These are phyloP conservation scores for Monomorium pharaonis DNA, from an alignment of 1,140 invertebrate genomes.

Conservation along the genomic window DNA sequence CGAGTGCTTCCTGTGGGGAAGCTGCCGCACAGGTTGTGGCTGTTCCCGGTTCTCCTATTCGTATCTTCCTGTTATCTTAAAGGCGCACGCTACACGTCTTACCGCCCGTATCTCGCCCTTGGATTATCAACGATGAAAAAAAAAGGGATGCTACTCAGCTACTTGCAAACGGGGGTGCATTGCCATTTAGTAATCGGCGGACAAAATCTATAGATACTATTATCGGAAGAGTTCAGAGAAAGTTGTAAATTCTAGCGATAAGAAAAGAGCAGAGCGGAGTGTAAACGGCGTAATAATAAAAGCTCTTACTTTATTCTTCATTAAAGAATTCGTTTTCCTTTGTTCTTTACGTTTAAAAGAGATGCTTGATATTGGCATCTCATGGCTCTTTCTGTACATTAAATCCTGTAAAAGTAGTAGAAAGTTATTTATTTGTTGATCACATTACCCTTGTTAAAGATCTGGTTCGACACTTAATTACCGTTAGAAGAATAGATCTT, in stretches of 20 bases:
- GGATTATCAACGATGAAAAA: conserved; percentile 46
- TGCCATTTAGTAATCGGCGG: not conserved
- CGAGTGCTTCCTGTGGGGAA: conserved; percentile 72
- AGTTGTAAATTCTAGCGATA: not conserved
- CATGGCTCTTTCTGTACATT: not conserved
- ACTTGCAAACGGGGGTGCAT: conserved; percentile 19
- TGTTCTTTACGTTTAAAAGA: not conserved
- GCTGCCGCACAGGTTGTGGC: conserved; percentile 29
- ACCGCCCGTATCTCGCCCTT: conserved; percentile 13
- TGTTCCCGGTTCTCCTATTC: conserved; percentile 35
- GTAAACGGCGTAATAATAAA: not conserved
- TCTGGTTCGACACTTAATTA: not conserved
- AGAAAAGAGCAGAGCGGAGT: not conserved
- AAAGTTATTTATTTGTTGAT: not conserved
- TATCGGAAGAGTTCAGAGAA: not conserved
- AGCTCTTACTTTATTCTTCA: not conserved
- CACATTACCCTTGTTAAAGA: not conserved
- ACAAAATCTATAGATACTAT: conserved; percentile 24
- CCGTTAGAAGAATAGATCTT: not conserved
- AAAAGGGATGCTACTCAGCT: not conserved
- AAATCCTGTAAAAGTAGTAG: not conserved
- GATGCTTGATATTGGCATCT: not conserved
- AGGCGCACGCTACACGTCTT: conserved; percentile 47
- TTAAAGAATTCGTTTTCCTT: not conserved
- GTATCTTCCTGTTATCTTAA: conserved; percentile 53